A percentile compares a stretch with the other conserved stretches of the same genome.
phyloP scores from a whole-genome alignment of 2,797 vertebrate genomes.

The Galagoides demidoff region DNA sequence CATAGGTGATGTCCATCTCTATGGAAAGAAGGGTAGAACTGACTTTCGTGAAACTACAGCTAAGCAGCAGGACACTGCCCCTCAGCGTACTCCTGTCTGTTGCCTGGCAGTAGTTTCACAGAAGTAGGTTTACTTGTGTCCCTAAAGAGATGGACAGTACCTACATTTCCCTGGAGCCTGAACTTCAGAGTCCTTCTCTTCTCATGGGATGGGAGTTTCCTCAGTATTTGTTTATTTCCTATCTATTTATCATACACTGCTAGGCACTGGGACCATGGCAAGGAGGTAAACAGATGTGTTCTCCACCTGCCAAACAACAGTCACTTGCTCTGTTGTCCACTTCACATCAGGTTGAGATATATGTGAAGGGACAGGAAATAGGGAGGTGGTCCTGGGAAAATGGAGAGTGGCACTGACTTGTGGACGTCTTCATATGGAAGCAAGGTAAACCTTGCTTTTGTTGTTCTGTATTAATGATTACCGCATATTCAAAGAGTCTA shows the following conservation, averaged over 20 bases:
- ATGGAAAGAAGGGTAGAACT: background rate
- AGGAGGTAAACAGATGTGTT: background rate
- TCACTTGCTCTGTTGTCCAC: background rate
- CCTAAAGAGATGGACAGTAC: background rate
- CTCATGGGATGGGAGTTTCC: background rate
- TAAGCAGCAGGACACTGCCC: too few relatives aligned
- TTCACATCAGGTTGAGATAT: background rate
- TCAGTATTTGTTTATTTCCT: background rate
- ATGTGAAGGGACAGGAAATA: background rate
- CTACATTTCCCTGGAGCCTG: background rate
- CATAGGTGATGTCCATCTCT: background rate
- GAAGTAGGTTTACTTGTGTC: background rate
- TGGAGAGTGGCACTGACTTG: background rate
- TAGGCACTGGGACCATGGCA: background rate
- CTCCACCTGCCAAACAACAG: background rate
- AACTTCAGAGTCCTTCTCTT: background rate
- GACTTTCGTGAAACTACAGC: background rate
- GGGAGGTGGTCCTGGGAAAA: background rate
- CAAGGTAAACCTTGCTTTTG: background rate
- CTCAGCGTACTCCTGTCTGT: background rate
- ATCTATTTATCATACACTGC: background rate
- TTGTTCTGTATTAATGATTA: slow-evolving; percentile 71
- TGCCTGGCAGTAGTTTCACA: background rate
- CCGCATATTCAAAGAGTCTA: slow-evolving; percentile 68
- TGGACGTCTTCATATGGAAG: background rate